Conservation (phyloP, 2,113 vertebrate genomes). For the Coregonus clupeaformis region DNA sequence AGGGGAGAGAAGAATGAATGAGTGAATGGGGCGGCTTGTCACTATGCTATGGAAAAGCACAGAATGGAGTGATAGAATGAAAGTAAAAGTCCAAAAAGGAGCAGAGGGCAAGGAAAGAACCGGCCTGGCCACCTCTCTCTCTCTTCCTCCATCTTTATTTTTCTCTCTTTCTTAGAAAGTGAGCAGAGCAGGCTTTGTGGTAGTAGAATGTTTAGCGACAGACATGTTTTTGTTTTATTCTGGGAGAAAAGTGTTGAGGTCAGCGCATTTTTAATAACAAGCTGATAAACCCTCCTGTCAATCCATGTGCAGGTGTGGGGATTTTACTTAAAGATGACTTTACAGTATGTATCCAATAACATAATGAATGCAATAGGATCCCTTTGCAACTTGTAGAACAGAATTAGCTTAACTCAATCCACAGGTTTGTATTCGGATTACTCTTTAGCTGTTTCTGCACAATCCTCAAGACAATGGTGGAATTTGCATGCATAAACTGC, state of each 20-base stretch:
- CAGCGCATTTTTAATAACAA: conserved; percentile 55
- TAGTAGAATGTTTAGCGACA: conserved; percentile 43
- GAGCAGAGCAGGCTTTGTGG: no score
- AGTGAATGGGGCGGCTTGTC: conserved; percentile 79
- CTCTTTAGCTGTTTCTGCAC: no score
- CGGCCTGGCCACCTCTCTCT: conserved; percentile 76
- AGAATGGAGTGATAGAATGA: conserved; percentile 78
- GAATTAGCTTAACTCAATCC: no score
- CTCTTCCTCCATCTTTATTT: conserved; percentile 28
- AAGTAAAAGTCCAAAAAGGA: conserved; percentile 79
- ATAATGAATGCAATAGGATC: no score
- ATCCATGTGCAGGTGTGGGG: neutral
- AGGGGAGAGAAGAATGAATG: conserved; percentile 66
- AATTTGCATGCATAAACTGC: no score
- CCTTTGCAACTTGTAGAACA: no score
- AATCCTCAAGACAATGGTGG: no score
- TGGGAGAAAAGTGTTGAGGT: conserved; percentile 48
- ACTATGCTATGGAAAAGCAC: conserved; percentile 71
- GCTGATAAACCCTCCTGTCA: neutral
- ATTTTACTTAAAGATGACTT: no score
- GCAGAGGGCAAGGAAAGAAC: conserved; percentile 72
- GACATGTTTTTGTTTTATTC: conserved; percentile 61
- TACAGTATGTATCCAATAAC: no score
- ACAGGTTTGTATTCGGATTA: no score
- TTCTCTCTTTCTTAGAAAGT: conserved; percentile 12